Evolutionary conservation across 2,113 vertebrate species (phyloP).

Genomic region (Phrynocephalus versicolor): DNA sequence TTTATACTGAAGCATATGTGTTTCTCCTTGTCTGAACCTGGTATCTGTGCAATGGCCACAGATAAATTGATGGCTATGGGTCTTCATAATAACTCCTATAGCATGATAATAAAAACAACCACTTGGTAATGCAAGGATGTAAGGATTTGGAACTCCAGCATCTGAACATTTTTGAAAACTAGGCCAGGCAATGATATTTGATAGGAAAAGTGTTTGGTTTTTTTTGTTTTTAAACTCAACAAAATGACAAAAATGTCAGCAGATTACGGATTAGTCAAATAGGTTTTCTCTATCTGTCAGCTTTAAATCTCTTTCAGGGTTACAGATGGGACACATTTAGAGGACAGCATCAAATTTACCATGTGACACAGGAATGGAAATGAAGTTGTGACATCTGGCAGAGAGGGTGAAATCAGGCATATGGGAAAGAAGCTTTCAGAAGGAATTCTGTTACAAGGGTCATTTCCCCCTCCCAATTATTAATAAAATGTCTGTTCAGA

Average conservation of each 20-base stretch:
- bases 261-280: conserved; percentile 49
- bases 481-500: not conserved
- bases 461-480: not conserved
- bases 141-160: not conserved
- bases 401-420: conserved; percentile 49
- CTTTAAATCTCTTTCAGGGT: conserved; percentile 47
- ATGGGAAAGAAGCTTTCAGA: conserved; percentile 37
- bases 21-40: not conserved
- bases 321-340: conserved; percentile 38
- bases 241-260: conserved; percentile 27
- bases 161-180: not conserved
- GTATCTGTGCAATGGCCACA: not conserved
- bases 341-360: conserved; percentile 46
- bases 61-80: not conserved
- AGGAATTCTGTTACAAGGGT: conserved; percentile 21
- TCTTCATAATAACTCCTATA: not conserved
- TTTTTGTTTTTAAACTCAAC: not conserved
- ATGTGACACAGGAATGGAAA: conserved; percentile 48
- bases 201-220: too few species aligned
- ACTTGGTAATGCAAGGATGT: too few species aligned
- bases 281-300: conserved; percentile 50
- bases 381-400: conserved; percentile 49
- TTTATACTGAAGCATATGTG: not conserved
- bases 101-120: not conserved
- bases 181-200: too few species aligned